phyloP scores from a whole-genome alignment of 1,140 invertebrate species.

The Zaprionus vittiger region DNA sequence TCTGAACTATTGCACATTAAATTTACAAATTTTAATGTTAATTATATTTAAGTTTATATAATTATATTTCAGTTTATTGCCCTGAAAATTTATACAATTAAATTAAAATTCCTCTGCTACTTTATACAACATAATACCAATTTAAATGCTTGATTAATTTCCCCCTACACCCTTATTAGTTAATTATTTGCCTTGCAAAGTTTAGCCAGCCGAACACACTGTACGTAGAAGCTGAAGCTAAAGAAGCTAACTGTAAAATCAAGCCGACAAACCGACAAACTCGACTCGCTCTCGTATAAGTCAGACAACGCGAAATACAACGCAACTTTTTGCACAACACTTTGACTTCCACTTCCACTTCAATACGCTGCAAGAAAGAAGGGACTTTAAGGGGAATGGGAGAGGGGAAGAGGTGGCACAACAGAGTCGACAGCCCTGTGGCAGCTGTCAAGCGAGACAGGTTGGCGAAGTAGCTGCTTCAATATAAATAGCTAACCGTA shows the following conservation, averaged over 20 bases:
- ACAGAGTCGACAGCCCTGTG: conserved; percentile 45
- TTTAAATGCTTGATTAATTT: conserved; percentile 1
- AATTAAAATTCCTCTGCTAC: neutral
- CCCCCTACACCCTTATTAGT: neutral
- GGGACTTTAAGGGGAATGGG: neutral
- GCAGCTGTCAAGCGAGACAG: conserved; percentile 66
- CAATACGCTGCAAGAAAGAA: conserved; percentile 29
- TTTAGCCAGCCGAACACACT: neutral
- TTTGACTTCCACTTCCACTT: conserved; percentile 55
- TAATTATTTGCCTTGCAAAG: conserved; percentile 12
- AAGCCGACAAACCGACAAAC: conserved; percentile 8
- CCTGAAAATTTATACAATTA: no score
- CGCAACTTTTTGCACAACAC: conserved; percentile 55
- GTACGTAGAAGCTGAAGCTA: neutral
- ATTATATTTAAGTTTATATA: no score
- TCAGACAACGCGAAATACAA: conserved; percentile 58
- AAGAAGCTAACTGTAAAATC: neutral
- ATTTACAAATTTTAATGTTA: no score
- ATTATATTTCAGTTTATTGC: no score
- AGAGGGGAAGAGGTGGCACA: neutral
- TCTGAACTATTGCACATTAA: no score
- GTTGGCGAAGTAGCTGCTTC: conserved; percentile 57
- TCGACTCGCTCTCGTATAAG: conserved; percentile 25
- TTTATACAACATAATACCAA: neutral
- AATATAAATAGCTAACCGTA: conserved; percentile 62